Conservation (phyloP, 2,888 invertebrate species). For the Hypsopygia costalis region DNA sequence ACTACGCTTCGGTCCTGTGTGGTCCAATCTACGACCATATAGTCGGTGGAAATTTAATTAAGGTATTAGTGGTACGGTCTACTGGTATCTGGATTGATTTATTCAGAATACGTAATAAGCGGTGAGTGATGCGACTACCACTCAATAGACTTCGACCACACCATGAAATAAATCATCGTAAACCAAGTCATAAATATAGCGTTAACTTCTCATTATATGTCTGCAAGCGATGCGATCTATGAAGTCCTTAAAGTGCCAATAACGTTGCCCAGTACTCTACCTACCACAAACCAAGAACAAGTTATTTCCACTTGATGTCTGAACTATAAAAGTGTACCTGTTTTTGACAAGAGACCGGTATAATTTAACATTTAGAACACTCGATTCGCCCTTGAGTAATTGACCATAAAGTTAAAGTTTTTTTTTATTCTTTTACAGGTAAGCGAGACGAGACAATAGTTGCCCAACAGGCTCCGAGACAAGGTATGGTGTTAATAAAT, state of each 20-base stretch:
- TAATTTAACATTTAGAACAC: conserved; percentile 13
- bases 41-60: too few relatives aligned
- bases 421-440: conserved; percentile 49
- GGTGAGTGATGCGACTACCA: too few relatives aligned
- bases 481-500: conserved; percentile 41
- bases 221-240: too few relatives aligned
- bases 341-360: conserved; percentile 1
- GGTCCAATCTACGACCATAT: too few relatives aligned
- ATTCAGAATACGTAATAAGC: too few relatives aligned
- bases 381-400: conserved; percentile 41
- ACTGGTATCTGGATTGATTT: too few relatives aligned
- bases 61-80: too few relatives aligned
- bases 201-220: too few relatives aligned
- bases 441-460: conserved; percentile 42
- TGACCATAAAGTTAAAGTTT: conserved; percentile 34
- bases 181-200: too few relatives aligned
- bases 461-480: conserved; percentile 18
- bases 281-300: neutral
- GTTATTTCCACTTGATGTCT: conserved; percentile 2
- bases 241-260: too few relatives aligned
- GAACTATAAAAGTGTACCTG: conserved; percentile 5
- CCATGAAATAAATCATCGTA: too few relatives aligned
- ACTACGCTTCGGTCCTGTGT: conserved; percentile 6
- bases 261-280: neutral
- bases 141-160: too few relatives aligned